Evolutionary conservation across 64 coral and sea anemone species (phyloP).

Genomic region (Stichodactyla mertensii): DNA sequence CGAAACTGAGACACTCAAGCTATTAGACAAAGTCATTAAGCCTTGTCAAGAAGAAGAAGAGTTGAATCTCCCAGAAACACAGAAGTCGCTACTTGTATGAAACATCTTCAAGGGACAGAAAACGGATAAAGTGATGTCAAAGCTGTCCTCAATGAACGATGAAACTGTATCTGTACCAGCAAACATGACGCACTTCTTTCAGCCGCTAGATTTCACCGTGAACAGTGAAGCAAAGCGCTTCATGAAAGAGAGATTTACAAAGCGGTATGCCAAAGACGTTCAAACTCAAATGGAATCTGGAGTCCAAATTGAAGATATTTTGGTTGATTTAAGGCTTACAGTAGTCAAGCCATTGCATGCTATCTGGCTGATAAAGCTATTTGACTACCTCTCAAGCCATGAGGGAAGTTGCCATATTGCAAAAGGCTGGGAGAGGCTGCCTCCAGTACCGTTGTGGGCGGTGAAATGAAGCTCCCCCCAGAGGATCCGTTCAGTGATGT

Average conservation of each 20-base stretch:
- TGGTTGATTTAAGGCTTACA: conserved; percentile 50
- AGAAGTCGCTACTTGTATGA: conserved; percentile 43
- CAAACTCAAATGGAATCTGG: conserved; percentile 35
- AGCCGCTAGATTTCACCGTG: conserved; percentile 32
- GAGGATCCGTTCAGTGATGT: no score
- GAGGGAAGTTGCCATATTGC: conserved; percentile 32
- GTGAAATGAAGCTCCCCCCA: no score
- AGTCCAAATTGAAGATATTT: conserved; percentile 33
- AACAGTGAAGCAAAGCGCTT: conserved; percentile 44
- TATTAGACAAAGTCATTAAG: conserved; percentile 43
- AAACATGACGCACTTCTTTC: conserved; percentile 10
- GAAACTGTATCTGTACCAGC: neutral
- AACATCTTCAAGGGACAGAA: conserved; percentile 57
- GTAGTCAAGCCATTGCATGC: conserved; percentile 45
- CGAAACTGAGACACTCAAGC: conserved; percentile 43
- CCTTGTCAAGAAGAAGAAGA: conserved; percentile 22
- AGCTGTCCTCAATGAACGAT: conserved; percentile 40
- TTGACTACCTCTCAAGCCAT: conserved; percentile 40
- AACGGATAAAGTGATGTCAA: conserved; percentile 30
- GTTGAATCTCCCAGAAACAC: conserved; percentile 34
- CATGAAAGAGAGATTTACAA: conserved; percentile 44
- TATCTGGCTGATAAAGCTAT: conserved; percentile 29
- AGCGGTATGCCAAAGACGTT: conserved; percentile 14
- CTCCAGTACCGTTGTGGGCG: no score
- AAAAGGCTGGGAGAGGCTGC: conserved; percentile 20